Evolutionary conservation across 2,113 vertebrate genomes (phyloP), one percentile per base, ranked within the genome.

Genomic region (Gymnorhina tibicen): DNA sequence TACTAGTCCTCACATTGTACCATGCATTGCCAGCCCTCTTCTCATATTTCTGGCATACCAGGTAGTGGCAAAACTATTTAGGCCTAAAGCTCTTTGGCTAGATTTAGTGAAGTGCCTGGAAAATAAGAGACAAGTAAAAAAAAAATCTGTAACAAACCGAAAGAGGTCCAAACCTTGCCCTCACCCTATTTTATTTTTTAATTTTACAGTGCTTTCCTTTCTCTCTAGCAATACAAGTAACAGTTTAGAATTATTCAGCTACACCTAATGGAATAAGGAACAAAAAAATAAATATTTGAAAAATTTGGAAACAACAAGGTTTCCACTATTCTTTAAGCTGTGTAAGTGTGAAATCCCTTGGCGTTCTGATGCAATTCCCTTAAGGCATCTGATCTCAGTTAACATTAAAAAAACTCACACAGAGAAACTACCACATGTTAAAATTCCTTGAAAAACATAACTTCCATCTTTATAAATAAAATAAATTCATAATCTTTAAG

Each of bases 331-430:
- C 30, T 89, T 96, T 86, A 80, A 76, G 30, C 17, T 41, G 77
- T 44, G 24, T 26, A 89, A 70, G 28, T 39, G 5, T 85, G 75
- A 96, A 96, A 93, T 87, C 79, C 52, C 63, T 44, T 17, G 32
- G 52, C 4, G 0, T 72, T 80, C 85, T 95, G 92, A 97, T 94
- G 92, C 85, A 96, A 97, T 53, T 93, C 93, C 75, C 82, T 69
- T 66, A 85, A 63, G 87, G 77, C 0, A 0, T 32, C 73, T 85
- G 32, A 94, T 78, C 83, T 79, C 47, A 79, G 64, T 56, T 78
- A 75, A 84, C n/a, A 74, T 41, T 44, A 67, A 86, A 85, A 67
- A 50, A 50, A 10, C 13, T 30, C 33, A 75, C 22, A 64, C 8
- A 88, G 11, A 84, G 44, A n/a, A 89, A 86, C 9, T 41, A 66